Percentiles rank a stretch among this genome's conserved stretches.
These are phyloP conservation scores for Scaptomyza polygonia DNA, from an alignment of 2,888 invertebrate genomes.

Conservation along the genomic window DNA sequence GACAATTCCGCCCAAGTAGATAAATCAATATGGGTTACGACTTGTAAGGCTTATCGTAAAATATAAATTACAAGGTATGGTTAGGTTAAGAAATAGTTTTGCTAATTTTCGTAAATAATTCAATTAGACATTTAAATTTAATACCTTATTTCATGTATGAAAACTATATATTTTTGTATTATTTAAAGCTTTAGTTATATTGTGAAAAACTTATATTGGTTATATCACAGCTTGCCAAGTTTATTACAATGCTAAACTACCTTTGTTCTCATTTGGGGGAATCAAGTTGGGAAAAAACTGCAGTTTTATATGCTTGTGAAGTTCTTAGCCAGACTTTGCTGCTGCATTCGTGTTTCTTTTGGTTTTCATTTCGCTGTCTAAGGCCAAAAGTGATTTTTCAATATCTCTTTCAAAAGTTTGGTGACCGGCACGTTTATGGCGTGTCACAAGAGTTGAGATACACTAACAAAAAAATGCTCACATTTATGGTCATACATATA, in stretches of 20 bases:
- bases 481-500: constrained; percentile 29
- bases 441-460: constrained; percentile 28
- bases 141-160: too few species aligned
- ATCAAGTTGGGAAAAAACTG: constrained; percentile 23
- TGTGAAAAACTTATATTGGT: too few species aligned
- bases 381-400: constrained; percentile 53
- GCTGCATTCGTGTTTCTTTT: constrained; percentile 8
- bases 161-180: too few species aligned
- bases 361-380: constrained; percentile 28
- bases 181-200: too few species aligned
- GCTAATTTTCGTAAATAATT: too few species aligned
- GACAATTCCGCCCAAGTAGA: neutral
- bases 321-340: constrained; percentile 46
- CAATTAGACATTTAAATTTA: too few species aligned
- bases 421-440: constrained; percentile 24
- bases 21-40: neutral
- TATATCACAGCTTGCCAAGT: constrained; percentile 8
- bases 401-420: constrained; percentile 44
- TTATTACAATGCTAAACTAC: constrained; percentile 25
- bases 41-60: neutral
- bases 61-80: neutral
- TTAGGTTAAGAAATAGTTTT: too few species aligned
- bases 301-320: constrained; percentile 69
- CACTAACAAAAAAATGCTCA: constrained; percentile 26
- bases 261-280: constrained; percentile 19